phyloP scores from a whole-genome alignment of 2,113 vertebrate species.

The Aptenodytes forsteri region DNA sequence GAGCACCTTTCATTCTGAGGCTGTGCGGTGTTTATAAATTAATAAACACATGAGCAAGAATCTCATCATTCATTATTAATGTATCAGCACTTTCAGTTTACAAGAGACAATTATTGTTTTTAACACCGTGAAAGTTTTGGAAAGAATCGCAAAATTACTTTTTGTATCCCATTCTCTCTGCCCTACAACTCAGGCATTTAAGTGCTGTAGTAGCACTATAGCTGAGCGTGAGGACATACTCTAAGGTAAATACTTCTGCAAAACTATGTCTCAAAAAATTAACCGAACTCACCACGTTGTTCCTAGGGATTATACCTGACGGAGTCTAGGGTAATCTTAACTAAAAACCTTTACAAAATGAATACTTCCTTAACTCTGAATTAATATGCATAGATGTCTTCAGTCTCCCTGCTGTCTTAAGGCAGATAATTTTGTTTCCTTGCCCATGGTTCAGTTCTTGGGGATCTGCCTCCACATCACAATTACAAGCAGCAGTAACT shows the following conservation, averaged over 20 bases:
- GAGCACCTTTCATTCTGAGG: constrained; percentile 3
- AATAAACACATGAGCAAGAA: constrained; percentile 44
- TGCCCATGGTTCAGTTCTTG: background rate
- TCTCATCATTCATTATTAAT: constrained; percentile 56
- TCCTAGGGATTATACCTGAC: background rate
- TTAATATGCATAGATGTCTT: background rate
- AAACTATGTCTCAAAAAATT: background rate
- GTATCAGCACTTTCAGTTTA: background rate
- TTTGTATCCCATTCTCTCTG: background rate
- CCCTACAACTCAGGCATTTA: background rate
- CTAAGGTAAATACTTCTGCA: background rate
- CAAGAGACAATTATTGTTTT: constrained; percentile 17
- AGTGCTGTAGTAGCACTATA: background rate
- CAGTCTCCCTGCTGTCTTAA: background rate
- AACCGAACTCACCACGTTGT: background rate
- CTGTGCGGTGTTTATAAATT: constrained; percentile 52
- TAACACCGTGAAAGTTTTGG: background rate
- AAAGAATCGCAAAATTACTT: background rate
- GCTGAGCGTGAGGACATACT: background rate
- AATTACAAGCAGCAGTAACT: background rate
- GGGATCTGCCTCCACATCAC: background rate
- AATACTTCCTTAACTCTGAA: background rate
- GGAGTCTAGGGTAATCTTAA: background rate
- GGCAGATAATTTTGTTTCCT: background rate
- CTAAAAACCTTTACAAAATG: background rate